Base-by-base conservation (phyloP, 2,113 vertebrate species). In the Melanostigma gelatinosum region DNA sequence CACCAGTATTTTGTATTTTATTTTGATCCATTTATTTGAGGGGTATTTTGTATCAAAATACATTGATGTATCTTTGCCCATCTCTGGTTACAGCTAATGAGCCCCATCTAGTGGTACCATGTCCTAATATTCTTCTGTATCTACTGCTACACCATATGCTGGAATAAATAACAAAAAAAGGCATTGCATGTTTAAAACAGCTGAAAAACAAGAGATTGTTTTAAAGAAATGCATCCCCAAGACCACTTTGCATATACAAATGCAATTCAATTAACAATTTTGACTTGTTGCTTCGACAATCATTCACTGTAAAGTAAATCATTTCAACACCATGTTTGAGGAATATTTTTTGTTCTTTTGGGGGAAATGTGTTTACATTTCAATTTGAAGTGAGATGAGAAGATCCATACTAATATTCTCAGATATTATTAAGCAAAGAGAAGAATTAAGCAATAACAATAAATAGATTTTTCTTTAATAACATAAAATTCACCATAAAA, bases 41-140 rank as follows among this genome's bases (percentile, higher is more conserved):
- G 24, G 24, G 24, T 24, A 24, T 24, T 24, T 24, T 24, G 24
- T 24, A 24, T 24, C 24, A 24, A 24, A 24, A 24, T 24, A 24
- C 24, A 24, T 24, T 24, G 24, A 24, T 24, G 24, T 24, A 24
- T 24, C 24, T 24, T 24, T 24, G 24, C 24, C 24, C 24, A 24
- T 24, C 24, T 24, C 24, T 24, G 24, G 65, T 62, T 57, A 1
- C 16, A 72, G 80, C 65, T 70, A 62, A 75, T 70, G 58, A 70
- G 78, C 85, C 8, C 91, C 88, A 87, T 84, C 91, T 90, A 88
- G 80, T 85, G 85, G 79, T 69, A 54, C n/a, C 52, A 48, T 55
- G 15, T 77, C 50, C 32, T 72, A 15, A 22, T 42, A 46, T 62
- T 36, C 20, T 27, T 55, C 32, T 58, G 40, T 34, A 64, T 46